Percentiles rank a stretch among this genome's conserved stretches.
Evolutionary conservation across 2,888 invertebrate genomes (phyloP).

Genomic region (Pseudoips prasinana): DNA sequence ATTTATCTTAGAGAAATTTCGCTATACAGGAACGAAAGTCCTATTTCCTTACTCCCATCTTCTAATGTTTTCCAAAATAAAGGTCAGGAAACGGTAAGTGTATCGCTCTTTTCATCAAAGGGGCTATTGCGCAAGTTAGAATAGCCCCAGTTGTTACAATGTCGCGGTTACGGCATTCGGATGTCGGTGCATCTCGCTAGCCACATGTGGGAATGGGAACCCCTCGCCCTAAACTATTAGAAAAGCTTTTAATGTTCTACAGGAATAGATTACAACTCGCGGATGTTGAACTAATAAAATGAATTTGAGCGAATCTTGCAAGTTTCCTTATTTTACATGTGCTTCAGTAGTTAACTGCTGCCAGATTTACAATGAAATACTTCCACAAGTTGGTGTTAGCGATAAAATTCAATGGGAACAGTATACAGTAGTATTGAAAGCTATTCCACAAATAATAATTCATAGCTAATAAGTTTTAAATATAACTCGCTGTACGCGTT

Average conservation of each 20-base stretch:
- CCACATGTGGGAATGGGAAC: slow-evolving; percentile 23
- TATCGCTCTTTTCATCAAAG: slow-evolving; percentile 23
- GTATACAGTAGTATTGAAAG: too few relatives aligned
- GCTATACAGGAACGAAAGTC: too few relatives aligned
- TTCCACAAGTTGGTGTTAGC: too few relatives aligned
- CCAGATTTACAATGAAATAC: too few relatives aligned
- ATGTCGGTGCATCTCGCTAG: slow-evolving; percentile 37
- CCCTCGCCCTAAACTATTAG: slow-evolving; percentile 18
- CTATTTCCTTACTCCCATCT: too few relatives aligned
- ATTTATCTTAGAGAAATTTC: too few relatives aligned
- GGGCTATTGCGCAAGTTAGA: slow-evolving; percentile 33
- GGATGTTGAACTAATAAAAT: slow-evolving; percentile 50
- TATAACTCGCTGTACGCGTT: too few relatives aligned
- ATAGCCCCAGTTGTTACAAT: slow-evolving; percentile 34
- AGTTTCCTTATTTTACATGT: slow-evolving; percentile 7
- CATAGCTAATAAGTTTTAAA: too few relatives aligned
- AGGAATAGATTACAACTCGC: slow-evolving; percentile 43
- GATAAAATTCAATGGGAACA: too few relatives aligned
- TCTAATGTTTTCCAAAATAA: too few relatives aligned
- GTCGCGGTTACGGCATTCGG: slow-evolving; percentile 47
- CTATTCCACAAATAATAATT: too few relatives aligned
- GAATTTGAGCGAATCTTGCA: slow-evolving; percentile 20
- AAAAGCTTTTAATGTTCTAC: slow-evolving; percentile 35
- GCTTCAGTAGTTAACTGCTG: too few relatives aligned
- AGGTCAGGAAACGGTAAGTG: slow-evolving; percentile 24